Evolutionary conservation across 2,113 vertebrate species (phyloP).

Genomic region (Butorides virescens): DNA sequence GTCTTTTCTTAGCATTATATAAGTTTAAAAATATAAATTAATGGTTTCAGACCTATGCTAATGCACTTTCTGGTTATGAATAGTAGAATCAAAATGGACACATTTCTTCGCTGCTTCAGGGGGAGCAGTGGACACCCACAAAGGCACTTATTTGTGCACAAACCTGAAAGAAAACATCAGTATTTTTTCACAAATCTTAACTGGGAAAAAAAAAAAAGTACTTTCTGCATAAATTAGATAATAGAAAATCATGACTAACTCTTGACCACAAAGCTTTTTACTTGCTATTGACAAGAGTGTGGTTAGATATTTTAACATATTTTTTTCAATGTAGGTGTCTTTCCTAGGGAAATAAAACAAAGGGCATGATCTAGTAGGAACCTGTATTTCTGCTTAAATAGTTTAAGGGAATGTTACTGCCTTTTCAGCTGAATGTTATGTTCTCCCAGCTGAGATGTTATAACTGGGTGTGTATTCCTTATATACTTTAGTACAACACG

Average conservation of each 20-base stretch:
- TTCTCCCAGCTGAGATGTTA: background rate
- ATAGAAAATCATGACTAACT: background rate
- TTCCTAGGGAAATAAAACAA: background rate
- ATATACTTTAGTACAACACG: background rate
- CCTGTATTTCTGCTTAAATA: background rate
- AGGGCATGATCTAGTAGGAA: background rate
- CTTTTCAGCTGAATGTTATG: background rate
- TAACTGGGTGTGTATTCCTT: background rate
- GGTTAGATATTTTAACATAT: background rate
- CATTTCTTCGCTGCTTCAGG: background rate
- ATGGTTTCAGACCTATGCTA: background rate
- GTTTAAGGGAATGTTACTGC: background rate
- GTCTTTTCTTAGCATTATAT: background rate
- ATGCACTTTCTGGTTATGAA: background rate
- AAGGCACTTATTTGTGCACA: background rate
- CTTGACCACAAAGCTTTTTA: background rate
- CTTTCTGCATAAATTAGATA: background rate
- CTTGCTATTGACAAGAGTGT: background rate
- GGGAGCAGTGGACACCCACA: background rate
- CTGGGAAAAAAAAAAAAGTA: accelerated
- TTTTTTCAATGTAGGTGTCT: background rate
- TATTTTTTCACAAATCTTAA: background rate
- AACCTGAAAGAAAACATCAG: background rate
- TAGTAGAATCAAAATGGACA: background rate
- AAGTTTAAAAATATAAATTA: background rate